A percentile compares a stretch with the other conserved stretches of the same genome.
Conservation (phyloP, 1,140 invertebrate genomes). For the Idris sp. region DNA sequence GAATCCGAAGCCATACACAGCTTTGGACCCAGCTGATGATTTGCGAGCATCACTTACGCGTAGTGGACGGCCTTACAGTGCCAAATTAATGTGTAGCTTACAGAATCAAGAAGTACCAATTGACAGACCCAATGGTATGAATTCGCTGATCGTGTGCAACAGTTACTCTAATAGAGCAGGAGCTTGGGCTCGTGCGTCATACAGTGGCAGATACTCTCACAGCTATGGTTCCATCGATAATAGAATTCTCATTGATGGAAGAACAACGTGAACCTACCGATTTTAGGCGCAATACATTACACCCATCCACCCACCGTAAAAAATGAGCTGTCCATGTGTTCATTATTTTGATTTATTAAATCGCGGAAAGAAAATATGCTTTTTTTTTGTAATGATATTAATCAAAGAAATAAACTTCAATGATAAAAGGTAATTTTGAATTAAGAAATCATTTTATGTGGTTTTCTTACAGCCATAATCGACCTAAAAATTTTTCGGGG, state of each 20-base stretch:
- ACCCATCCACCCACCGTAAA: conserved; percentile 43
- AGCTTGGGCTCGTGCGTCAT: conserved; percentile 79
- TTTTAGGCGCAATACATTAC: conserved; percentile 30
- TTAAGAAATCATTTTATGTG: too few relatives aligned
- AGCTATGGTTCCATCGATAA: conserved; percentile 80
- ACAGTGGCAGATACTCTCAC: conserved; percentile 77
- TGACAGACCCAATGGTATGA: conserved; percentile 64
- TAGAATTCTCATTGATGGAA: conserved; percentile 70
- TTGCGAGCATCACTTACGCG: conserved; percentile 68
- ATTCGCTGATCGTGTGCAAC: conserved; percentile 85
- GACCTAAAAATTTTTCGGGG: too few relatives aligned
- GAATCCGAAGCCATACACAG: conserved; percentile 73
- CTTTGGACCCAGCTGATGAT: conserved; percentile 67
- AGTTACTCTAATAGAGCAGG: conserved; percentile 86
- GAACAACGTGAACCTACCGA: conserved; percentile 70
- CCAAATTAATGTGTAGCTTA: conserved; percentile 46
- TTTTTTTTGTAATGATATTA: too few relatives aligned
- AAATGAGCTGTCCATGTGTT: too few relatives aligned
- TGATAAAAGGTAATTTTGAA: too few relatives aligned
- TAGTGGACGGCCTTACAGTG: conserved; percentile 65
- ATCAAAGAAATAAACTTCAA: too few relatives aligned
- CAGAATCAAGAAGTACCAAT: conserved; percentile 50
- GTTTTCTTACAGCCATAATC: too few relatives aligned
- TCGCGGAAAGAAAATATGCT: too few relatives aligned
- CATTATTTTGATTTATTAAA: too few relatives aligned